Base-by-base conservation (phyloP, 2,797 vertebrate genomes). In the Galagoides demidoff region DNA sequence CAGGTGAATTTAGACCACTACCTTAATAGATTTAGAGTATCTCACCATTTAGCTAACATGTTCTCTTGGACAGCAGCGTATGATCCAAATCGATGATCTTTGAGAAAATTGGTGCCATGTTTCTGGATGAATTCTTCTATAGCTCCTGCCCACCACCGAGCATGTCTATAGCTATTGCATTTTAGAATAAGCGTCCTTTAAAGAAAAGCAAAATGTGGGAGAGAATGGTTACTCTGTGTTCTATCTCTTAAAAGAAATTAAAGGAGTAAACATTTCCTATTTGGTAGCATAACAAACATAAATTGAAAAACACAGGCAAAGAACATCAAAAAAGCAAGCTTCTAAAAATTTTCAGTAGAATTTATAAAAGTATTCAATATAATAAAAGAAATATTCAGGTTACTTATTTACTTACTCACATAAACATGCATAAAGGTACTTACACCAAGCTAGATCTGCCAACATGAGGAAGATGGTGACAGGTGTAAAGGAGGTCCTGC, bases 141-240 rank as follows among this genome's bases (percentile, higher is more conserved):
- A 96, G 99, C 98, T 95, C 99, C 99, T 92, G 99, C 99, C 99
- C 99, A 99, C 99, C 99, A 99, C 63, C 99, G 99, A 49, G 99
- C 99, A 57, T 99, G 99, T 84, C 99, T 98, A 97, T 99, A 99
- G 98, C 99, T 99, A 98, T 98, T 99, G 97, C 99, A 99, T 98
- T 99, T 99, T 98, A 99, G 97, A 96, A 99, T 99, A 98, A 99
- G 98, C 0, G 99, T 99, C 98, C 99, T 99, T 97, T 10, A 90
- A 96, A 85, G 73, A 95, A 43, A 96, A 85, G 83, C 0, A 0
- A 85, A 0, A 0, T 7, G 0, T 0, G 10, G 20, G 29, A 89
- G 55, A 76, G 31, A 45, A 83, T 52, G 89, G 59, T 96, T 76
- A 97, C 74, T 63, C n/a, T 49, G 20, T 0, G 13, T 57, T 55